Percentiles rank a stretch among this genome's conserved stretches.
Conservation (phyloP, 2,888 invertebrate genomes). For the Torymus texanus region DNA sequence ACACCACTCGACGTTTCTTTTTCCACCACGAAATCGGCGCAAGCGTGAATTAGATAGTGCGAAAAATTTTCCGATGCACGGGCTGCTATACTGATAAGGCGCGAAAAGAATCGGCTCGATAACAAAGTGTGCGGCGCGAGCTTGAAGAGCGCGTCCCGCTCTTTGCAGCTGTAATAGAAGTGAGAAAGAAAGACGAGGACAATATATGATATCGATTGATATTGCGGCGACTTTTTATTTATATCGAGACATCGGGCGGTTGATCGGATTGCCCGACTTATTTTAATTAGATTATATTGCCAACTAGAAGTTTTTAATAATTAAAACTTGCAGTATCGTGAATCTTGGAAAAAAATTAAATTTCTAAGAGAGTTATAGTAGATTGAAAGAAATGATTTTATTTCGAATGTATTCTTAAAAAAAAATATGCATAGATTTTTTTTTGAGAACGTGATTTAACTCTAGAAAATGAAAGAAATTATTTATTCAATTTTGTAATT, state of each 20-base stretch:
- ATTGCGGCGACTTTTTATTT: constrained; percentile 21
- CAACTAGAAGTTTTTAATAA: constrained; percentile 4
- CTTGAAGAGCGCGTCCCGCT: neutral
- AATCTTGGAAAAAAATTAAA: neutral
- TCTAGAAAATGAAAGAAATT: too few species aligned
- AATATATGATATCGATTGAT: constrained; percentile 47
- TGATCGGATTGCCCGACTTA: neutral
- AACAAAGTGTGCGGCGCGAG: constrained; percentile 39
- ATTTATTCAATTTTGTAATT: too few species aligned
- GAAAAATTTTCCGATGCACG: constrained; percentile 56
- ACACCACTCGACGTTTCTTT: constrained; percentile 29
- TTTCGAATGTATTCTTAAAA: too few species aligned
- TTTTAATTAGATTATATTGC: too few species aligned
- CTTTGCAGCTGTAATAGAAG: too few species aligned
- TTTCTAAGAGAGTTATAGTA: too few species aligned
- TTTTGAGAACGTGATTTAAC: too few species aligned
- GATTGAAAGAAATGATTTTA: too few species aligned
- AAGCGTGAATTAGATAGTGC: constrained; percentile 52
- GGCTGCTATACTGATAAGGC: constrained; percentile 36
- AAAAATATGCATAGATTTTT: too few species aligned
- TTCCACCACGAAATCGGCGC: constrained; percentile 33
- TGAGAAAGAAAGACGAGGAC: constrained; percentile 43
- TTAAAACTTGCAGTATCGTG: neutral
- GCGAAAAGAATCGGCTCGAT: constrained; percentile 44
- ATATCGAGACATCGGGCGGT: constrained; percentile 12